These are phyloP conservation scores for Pantherophis alleghaniensis DNA, from an alignment of 2,797 vertebrate genomes.

Conservation along the genomic window DNA sequence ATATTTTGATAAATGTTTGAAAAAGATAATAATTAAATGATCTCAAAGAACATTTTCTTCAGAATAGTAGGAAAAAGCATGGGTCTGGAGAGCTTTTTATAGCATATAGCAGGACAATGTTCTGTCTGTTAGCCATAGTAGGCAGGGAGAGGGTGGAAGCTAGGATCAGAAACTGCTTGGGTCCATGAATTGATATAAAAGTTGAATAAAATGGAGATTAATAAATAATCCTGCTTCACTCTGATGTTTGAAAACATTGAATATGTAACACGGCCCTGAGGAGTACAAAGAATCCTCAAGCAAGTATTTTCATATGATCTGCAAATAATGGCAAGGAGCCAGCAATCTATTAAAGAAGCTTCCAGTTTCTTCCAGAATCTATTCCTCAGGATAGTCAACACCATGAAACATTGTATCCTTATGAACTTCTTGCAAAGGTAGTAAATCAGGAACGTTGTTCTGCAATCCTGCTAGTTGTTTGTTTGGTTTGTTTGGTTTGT, in stretches of 20 bases:
- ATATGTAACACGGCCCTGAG: background rate
- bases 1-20: background rate
- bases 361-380: background rate
- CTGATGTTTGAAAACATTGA: background rate
- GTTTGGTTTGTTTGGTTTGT: background rate
- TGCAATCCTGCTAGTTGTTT: background rate
- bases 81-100: background rate
- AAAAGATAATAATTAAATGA: background rate
- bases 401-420: background rate
- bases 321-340: background rate
- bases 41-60: background rate
- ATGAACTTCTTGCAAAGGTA: background rate
- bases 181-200: background rate
- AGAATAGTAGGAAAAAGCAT: background rate
- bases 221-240: background rate
- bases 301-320: background rate
- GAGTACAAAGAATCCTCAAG: background rate
- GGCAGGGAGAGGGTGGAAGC: background rate
- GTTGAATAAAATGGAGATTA: background rate
- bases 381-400: background rate
- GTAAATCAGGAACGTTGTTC: background rate
- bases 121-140: background rate
- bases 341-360: background rate
- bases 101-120: background rate
- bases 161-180: background rate